A percentile compares a stretch with the other conserved stretches of the same genome.
Evolutionary conservation across 2,797 vertebrate species (phyloP).

Genomic region (Hypotaenidia philippensis): DNA sequence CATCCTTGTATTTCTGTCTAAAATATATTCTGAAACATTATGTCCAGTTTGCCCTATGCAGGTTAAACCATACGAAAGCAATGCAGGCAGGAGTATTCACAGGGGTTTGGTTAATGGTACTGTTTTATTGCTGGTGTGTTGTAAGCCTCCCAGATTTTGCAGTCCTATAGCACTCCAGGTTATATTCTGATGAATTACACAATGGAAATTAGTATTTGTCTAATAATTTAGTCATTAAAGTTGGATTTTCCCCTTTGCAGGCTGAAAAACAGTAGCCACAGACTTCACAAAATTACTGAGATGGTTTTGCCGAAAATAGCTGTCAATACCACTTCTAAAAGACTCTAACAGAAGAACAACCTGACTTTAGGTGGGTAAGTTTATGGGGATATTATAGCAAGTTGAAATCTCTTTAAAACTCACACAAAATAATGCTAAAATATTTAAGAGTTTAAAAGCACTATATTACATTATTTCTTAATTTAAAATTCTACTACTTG

Average conservation of each 20-base stretch:
- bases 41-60: not conserved
- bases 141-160: not conserved
- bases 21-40: not conserved
- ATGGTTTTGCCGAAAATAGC: conserved; percentile 38
- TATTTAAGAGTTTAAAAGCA: not conserved
- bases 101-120: not conserved
- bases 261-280: conserved; percentile 22
- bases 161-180: not conserved
- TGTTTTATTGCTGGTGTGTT: not conserved
- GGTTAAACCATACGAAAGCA: not conserved
- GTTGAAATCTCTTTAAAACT: not conserved
- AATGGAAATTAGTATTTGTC: not conserved
- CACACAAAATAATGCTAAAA: not conserved
- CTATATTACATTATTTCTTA: not conserved
- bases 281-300: conserved; percentile 25
- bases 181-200: not conserved
- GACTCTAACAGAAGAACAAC: conserved; percentile 31
- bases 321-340: conserved; percentile 33
- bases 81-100: not conserved
- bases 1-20: not conserved
- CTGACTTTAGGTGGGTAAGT: conserved; percentile 53
- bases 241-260: conserved; percentile 54
- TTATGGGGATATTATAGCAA: not conserved
- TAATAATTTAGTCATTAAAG: conserved; percentile 17
- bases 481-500: not conserved